Percentiles rank a stretch among this genome's conserved stretches.
Evolutionary conservation across 2,797 vertebrate species (phyloP).

Genomic region (Pseudotriccus pelzelni): DNA sequence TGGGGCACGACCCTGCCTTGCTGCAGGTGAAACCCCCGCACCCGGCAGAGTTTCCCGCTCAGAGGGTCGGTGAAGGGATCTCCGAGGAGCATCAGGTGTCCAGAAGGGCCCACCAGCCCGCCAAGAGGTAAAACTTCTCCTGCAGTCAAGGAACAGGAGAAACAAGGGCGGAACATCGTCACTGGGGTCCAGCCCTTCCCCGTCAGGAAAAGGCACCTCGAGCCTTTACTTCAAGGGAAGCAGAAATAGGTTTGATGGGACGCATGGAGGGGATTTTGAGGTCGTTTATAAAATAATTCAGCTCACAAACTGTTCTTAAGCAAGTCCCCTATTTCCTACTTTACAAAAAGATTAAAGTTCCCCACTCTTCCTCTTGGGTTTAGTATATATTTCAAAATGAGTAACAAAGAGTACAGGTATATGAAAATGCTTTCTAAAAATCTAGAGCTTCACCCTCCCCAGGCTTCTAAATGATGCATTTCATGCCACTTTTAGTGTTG

Average conservation of each 20-base stretch:
- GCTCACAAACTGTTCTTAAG: neutral
- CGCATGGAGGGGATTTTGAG: accelerated
- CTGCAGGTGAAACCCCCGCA: constrained; percentile 76
- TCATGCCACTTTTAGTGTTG: neutral
- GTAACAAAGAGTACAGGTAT: neutral
- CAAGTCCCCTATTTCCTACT: neutral
- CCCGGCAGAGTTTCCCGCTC: constrained; percentile 75
- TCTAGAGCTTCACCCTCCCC: neutral
- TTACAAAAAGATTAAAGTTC: neutral
- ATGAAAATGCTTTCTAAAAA: neutral
- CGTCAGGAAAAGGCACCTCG: neutral
- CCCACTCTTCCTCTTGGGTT: neutral
- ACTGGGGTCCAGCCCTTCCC: neutral
- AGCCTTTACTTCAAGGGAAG: neutral
- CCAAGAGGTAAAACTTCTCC: constrained; percentile 85
- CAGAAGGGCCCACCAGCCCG: constrained; percentile 65
- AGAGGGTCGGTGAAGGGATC: constrained; percentile 85
- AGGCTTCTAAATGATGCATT: neutral
- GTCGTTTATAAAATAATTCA: neutral
- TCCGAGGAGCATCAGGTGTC: constrained; percentile 71
- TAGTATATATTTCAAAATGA: neutral
- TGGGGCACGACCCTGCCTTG: constrained; percentile 75
- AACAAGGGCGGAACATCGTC: neutral
- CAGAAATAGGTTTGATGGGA: neutral
- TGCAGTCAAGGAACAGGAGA: constrained; percentile 52